Evolutionary conservation across 2,113 vertebrate species (phyloP).

Genomic region (Pteruthius melanotis): DNA sequence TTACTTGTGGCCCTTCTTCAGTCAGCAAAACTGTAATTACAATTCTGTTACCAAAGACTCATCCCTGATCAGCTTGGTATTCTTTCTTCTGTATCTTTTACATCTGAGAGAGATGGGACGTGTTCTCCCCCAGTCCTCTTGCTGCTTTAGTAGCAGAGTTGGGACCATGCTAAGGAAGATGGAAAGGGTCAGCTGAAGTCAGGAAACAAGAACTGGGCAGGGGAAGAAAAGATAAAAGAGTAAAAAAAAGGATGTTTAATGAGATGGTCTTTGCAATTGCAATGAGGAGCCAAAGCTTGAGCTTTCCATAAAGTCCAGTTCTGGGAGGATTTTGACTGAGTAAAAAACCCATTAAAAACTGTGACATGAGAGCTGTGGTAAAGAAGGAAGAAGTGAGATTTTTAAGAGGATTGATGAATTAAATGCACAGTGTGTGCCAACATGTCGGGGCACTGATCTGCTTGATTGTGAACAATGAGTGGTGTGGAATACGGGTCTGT

Average conservation of each 20-base stretch:
- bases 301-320: not conserved
- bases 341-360: not conserved
- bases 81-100: not conserved
- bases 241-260: not conserved
- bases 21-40: not conserved
- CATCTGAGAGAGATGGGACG: not conserved
- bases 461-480: not conserved
- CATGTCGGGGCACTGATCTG: not conserved
- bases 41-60: not conserved
- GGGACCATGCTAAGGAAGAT: not conserved
- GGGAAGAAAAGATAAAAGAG: not conserved
- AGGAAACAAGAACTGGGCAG: not conserved
- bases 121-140: rapidly evolving
- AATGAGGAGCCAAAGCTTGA: not conserved
- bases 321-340: not conserved
- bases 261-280: not conserved
- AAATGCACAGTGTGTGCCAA: not conserved
- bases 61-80: not conserved
- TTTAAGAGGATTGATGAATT: not conserved
- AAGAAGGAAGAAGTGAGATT: not conserved
- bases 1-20: not conserved
- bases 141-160: not conserved
- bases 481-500: not conserved
- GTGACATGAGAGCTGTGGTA: not conserved
- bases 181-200: not conserved